phyloP scores from a whole-genome alignment of 1,140 invertebrate genomes.

The Lepidurus arcticus region DNA sequence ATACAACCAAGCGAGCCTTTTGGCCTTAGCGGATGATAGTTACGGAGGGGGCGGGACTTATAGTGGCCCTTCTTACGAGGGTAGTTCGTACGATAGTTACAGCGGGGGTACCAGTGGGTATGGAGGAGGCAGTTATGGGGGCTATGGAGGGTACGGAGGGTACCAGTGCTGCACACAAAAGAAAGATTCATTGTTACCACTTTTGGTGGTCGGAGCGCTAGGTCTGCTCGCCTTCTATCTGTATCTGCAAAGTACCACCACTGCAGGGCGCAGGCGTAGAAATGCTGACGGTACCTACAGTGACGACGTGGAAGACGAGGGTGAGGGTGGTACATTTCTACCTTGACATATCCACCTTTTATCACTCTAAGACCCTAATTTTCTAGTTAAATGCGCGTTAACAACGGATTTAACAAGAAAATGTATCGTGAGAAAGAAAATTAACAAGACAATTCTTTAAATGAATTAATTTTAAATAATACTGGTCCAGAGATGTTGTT shows the following conservation, averaged over 20 bases:
- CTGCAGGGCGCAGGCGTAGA: conserved; percentile 22
- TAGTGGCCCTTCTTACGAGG: not conserved
- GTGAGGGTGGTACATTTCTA: conserved; percentile 25
- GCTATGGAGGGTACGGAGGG: conserved; percentile 26
- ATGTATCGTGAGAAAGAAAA: not conserved
- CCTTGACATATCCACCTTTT: not conserved
- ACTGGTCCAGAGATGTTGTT: too few species aligned
- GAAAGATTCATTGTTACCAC: conserved; percentile 29
- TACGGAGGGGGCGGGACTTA: conserved; percentile 27
- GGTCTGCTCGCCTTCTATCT: conserved; percentile 33
- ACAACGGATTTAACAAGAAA: not conserved
- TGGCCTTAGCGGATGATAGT: not conserved
- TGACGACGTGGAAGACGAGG: conserved; percentile 21
- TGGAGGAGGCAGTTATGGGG: conserved; percentile 15
- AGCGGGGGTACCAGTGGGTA: not conserved
- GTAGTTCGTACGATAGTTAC: not conserved
- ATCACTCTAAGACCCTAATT: not conserved
- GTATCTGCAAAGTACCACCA: conserved; percentile 34
- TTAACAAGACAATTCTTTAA: too few species aligned
- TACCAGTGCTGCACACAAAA: conserved; percentile 24
- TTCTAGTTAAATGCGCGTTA: not conserved
- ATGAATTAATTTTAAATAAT: too few species aligned
- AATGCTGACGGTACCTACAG: not conserved
- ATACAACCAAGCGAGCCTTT: not conserved
- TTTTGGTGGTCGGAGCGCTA: conserved; percentile 32